Conservation (phyloP, 2,888 invertebrate species). For the Nowickia ferox region DNA sequence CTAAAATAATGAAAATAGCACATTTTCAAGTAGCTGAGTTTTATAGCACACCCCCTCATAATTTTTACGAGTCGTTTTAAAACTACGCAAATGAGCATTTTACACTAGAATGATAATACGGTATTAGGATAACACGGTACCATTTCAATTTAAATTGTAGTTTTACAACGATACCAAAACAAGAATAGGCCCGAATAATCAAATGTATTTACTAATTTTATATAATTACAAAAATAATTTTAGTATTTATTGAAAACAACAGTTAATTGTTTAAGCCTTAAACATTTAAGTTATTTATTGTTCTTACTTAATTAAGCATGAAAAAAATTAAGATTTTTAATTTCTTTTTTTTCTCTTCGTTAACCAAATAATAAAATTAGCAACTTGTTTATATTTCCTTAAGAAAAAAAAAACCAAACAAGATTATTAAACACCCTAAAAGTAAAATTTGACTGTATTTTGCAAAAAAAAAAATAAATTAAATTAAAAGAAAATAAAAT, state of each 20-base stretch:
- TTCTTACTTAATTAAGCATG: background rate
- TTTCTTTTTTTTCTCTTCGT: conserved; percentile 1
- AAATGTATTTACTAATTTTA: background rate
- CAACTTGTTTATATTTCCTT: conserved; percentile 41
- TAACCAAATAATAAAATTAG: conserved; percentile 41
- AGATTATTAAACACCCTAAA: conserved; percentile 35
- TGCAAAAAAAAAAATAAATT: conserved; percentile 15
- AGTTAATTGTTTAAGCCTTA: conserved; percentile 14
- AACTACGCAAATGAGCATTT: no score
- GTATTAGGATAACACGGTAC: no score
- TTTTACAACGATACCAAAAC: no score
- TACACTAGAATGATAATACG: no score
- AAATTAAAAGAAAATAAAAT: conserved; percentile 9
- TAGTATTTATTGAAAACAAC: conserved; percentile 67
- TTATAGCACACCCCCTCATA: no score
- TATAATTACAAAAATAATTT: background rate
- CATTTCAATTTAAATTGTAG: no score
- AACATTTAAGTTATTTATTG: conserved; percentile 9
- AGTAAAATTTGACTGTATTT: conserved; percentile 20
- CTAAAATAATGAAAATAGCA: no score
- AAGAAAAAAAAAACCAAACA: conserved; percentile 36
- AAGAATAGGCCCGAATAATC: background rate
- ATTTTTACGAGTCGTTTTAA: no score
- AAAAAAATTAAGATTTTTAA: background rate
- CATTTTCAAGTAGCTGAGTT: no score